phyloP scores from a whole-genome alignment of 1,140 invertebrate genomes.

The Macrotrachela quadricornifera region DNA sequence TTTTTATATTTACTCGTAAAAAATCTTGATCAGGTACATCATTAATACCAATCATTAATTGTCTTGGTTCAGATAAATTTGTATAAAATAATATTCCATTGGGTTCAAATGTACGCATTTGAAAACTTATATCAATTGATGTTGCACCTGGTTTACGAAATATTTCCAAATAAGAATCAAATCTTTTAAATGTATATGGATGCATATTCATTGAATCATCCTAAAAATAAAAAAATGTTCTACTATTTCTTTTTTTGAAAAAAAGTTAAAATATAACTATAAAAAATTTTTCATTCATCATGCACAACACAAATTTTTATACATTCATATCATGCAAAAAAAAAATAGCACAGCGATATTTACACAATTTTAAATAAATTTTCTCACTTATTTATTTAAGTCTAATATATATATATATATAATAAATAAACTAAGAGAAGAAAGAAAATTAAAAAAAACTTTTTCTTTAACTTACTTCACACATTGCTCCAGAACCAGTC shows the following conservation, averaged over 20 bases:
- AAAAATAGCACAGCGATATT: too few relatives aligned
- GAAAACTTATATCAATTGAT: constrained; percentile 56
- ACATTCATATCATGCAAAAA: too few relatives aligned
- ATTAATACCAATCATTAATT: constrained; percentile 43
- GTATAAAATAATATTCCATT: constrained; percentile 60
- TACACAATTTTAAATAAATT: too few relatives aligned
- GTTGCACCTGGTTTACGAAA: constrained; percentile 46
- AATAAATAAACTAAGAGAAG: constrained; percentile 2
- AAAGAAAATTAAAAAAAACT: background rate
- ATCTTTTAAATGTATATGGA: constrained; percentile 65
- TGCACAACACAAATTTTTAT: background rate
- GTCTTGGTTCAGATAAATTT: constrained; percentile 52
- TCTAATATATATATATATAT: constrained; percentile 8
- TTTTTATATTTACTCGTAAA: constrained; percentile 1
- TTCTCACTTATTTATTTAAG: too few relatives aligned
- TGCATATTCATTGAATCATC: constrained; percentile 36
- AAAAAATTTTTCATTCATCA: constrained; percentile 1
- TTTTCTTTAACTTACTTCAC: constrained; percentile 48
- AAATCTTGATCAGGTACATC: constrained; percentile 10
- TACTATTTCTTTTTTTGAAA: background rate
- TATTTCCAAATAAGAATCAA: constrained; percentile 50
- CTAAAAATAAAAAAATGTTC: background rate
- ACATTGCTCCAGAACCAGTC: constrained; percentile 18
- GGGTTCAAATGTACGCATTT: constrained; percentile 72
- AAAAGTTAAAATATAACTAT: too few relatives aligned